Base-by-base conservation (phyloP, 2,113 vertebrate species). In the Paedocypris sp. region DNA sequence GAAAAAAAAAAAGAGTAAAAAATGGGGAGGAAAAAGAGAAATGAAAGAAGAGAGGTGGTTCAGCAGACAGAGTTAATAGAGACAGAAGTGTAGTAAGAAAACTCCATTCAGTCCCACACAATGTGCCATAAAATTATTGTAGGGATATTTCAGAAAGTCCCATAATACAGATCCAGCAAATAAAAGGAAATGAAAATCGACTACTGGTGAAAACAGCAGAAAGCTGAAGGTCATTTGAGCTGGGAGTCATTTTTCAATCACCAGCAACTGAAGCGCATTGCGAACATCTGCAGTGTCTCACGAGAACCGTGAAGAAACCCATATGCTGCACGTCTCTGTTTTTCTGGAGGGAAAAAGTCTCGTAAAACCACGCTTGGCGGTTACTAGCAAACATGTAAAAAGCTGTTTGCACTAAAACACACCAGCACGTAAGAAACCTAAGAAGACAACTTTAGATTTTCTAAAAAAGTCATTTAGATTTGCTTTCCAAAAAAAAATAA, bases 251-350 rank as follows among this genome's bases (percentile, higher is more conserved):
- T 57, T 42, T 6, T 31, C 53, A 57, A 42, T 57, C 38, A 42
- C 42, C 36, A 57, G 54, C 43, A 20, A 20, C 26, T 43, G 12
- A 58, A 56, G 43, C 15, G 12, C 18, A 32, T 58, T 32, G 12
- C 26, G 15, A 11, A 58, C 54, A 58, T 58, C 54, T 58, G 54
- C 18, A 32, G 11, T 32, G 53, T 58, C 16, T 58, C 39, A 31
- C 12, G 18, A 22, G 39, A 26, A 26, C 6, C 7, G 3, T 43
- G 39, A 25, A 43, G 1, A 58, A 58, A 58, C 26, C 16, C 54
- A 58, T 25, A 45, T 45, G 54, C 39, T 32, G 53, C 12, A 19
- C 25, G 26, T 57, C 43, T 16, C 53, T 31, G 36, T 10, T 11
- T 1, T 3, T 57, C 31, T 31, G 26, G 26, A 57, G 43, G 29